phyloP scores from a whole-genome alignment of 1,140 invertebrate genomes.

The Drosophila parvula region DNA sequence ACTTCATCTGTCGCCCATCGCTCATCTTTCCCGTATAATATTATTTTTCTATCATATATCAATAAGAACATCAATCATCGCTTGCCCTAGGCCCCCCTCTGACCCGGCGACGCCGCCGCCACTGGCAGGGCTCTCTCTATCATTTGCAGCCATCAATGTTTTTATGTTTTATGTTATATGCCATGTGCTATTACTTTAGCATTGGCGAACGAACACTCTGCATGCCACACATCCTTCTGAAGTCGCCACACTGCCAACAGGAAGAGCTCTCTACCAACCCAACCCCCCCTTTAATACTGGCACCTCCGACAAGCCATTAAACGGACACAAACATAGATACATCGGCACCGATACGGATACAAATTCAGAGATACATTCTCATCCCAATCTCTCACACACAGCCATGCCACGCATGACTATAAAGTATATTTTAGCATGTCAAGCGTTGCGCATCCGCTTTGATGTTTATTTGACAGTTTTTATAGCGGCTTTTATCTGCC shows the following conservation, averaged over 20 bases:
- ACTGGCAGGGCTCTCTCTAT: slow-evolving; percentile 50
- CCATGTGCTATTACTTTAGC: slow-evolving; percentile 81
- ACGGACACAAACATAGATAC: slow-evolving; percentile 19
- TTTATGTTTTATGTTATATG: slow-evolving; percentile 63
- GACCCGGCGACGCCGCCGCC: slow-evolving; percentile 7
- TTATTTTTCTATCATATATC: slow-evolving; percentile 49
- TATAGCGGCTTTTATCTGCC: slow-evolving; percentile 82
- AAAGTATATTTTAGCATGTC: slow-evolving; percentile 83
- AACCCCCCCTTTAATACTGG: neutral
- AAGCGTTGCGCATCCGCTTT: slow-evolving; percentile 83
- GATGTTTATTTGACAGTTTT: slow-evolving; percentile 84
- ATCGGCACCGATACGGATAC: slow-evolving; percentile 38
- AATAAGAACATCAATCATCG: slow-evolving; percentile 46
- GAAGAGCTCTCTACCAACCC: no score
- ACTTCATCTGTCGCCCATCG: slow-evolving; percentile 25
- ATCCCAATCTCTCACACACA: slow-evolving; percentile 44
- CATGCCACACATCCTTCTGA: slow-evolving; percentile 27
- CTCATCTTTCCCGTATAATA: slow-evolving; percentile 23
- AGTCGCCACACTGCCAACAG: neutral
- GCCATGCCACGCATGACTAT: slow-evolving; percentile 71
- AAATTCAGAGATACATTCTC: slow-evolving; percentile 43
- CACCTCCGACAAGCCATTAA: slow-evolving; percentile 56
- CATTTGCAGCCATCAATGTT: slow-evolving; percentile 76
- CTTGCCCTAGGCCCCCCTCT: slow-evolving; percentile 1
- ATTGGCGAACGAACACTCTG: slow-evolving; percentile 64